Conservation (phyloP, 92 coral and sea anemone species). For the Meandrina meandrites region DNA sequence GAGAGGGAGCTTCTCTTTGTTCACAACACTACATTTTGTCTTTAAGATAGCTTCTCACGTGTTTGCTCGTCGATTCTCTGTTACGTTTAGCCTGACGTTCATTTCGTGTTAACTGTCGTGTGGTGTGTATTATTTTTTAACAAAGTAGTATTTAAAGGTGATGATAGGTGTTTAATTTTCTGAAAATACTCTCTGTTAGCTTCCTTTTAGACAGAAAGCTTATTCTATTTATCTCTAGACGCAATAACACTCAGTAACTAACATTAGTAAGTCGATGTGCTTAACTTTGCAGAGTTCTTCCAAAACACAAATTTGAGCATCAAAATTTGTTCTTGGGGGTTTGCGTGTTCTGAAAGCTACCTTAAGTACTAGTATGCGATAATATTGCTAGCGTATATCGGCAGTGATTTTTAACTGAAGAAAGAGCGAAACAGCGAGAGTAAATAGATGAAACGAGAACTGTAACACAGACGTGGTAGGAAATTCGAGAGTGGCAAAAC, state of each 20-base stretch:
- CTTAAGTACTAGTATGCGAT: neutral
- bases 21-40: neutral
- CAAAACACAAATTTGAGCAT: neutral
- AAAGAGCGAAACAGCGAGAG: neutral
- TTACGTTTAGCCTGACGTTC: neutral
- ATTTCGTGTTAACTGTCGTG: neutral
- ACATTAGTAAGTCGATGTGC: neutral
- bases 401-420: neutral
- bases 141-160: neutral
- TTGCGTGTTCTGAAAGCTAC: neutral
- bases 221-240: neutral
- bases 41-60: neutral
- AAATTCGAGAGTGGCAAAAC: slow-evolving; percentile 2
- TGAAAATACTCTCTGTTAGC: neutral
- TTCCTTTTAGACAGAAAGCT: neutral
- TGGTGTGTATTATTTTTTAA: neutral
- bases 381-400: neutral
- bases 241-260: neutral
- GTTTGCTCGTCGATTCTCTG: neutral
- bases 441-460: neutral
- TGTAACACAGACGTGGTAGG: neutral
- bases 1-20: neutral
- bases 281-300: neutral
- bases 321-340: neutral
- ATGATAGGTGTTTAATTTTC: neutral